phyloP scores from a whole-genome alignment of 2,797 vertebrate genomes.

The Phaenicophaeus curvirostris region DNA sequence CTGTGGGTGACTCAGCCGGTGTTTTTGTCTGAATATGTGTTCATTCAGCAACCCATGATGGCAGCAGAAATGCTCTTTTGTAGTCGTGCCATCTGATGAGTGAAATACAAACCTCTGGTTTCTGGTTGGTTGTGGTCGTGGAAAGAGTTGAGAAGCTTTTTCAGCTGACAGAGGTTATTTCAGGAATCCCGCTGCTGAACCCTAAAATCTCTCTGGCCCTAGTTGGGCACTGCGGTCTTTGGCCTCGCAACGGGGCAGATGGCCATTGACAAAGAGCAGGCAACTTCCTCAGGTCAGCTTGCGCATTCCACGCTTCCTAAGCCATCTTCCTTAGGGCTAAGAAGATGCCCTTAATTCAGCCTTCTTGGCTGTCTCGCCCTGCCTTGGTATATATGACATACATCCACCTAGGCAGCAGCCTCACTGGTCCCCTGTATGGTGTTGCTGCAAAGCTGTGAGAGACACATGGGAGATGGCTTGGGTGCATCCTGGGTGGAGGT shows the following conservation, averaged over 20 bases:
- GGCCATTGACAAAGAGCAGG: neutral
- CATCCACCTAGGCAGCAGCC: neutral
- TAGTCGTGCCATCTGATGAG: neutral
- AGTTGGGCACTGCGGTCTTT: neutral
- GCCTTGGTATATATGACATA: fast-evolving
- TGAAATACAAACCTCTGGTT: neutral
- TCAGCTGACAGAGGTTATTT: neutral
- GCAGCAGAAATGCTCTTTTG: neutral
- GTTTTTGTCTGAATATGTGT: neutral
- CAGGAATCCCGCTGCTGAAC: neutral
- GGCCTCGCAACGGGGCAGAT: neutral
- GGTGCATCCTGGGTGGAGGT: neutral
- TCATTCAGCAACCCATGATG: neutral
- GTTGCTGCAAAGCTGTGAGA: neutral
- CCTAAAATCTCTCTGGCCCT: neutral
- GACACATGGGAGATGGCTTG: neutral
- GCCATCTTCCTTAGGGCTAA: neutral
- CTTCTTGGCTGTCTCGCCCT: neutral
- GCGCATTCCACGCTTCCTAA: neutral
- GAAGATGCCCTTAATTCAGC: neutral
- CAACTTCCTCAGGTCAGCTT: neutral
- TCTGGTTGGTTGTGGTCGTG: fast-evolving
- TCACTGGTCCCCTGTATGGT: fast-evolving
- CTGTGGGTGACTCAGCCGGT: neutral
- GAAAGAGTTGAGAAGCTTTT: neutral